Percentiles rank a stretch among this genome's conserved stretches.
phyloP scores from a whole-genome alignment of 2,113 vertebrate genomes.

The Australoheros scitulus region DNA sequence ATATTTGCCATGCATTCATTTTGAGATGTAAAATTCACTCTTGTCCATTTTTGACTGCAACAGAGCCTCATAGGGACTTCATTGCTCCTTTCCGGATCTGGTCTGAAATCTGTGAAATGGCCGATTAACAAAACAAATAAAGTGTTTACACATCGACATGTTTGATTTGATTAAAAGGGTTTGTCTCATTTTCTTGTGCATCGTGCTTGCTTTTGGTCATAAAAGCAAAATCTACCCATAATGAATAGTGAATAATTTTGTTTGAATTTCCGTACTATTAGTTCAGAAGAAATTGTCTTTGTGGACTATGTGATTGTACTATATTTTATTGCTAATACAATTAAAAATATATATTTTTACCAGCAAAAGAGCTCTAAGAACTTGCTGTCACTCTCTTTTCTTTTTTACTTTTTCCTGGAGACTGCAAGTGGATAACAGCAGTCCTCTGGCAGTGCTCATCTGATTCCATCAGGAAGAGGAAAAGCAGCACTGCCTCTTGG shows the following conservation, averaged over 20 bases:
- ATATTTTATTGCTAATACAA: not conserved
- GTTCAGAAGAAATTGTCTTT: not conserved
- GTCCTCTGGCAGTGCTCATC: conserved; percentile 73
- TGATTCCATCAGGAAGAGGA: conserved; percentile 76
- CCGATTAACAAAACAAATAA: conserved; percentile 16
- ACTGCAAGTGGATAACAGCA: conserved; percentile 72
- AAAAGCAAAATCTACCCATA: not conserved
- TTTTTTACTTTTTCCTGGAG: conserved; percentile 56
- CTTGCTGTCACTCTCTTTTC: conserved; percentile 36
- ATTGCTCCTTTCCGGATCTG: not conserved
- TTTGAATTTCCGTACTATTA: not conserved
- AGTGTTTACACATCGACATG: not conserved
- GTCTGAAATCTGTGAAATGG: conserved; percentile 54
- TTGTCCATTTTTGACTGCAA: not conserved
- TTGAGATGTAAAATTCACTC: conserved; percentile 57
- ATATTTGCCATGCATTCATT: no score
- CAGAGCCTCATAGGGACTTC: conserved; percentile 4
- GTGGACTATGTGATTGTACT: conserved; percentile 1
- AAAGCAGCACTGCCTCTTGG: conserved; percentile 66
- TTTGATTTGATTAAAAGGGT: not conserved
- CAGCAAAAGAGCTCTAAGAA: conserved; percentile 59
- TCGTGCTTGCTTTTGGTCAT: not conserved
- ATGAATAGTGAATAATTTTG: not conserved
- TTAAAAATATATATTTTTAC: conserved; percentile 3
- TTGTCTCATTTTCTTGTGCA: not conserved